Base-by-base conservation (phyloP, 2,797 vertebrate species). In the Hyperoplus immaculatus region DNA sequence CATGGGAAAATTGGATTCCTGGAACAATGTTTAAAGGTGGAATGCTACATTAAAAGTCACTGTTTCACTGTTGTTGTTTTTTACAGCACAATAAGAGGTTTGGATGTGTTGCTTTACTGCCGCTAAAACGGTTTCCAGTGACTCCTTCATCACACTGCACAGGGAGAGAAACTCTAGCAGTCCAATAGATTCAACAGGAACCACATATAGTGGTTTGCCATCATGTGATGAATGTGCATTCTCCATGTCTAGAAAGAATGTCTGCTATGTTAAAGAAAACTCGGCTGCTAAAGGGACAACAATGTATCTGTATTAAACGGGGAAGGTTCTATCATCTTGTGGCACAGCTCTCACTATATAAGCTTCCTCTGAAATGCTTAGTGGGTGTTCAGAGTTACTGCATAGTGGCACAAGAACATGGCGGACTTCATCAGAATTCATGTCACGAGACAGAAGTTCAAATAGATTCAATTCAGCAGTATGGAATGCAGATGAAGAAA, bases 161-260 rank as follows among this genome's bases (percentile, higher is more conserved):
- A 45, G 43, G 43, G 10, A 45, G 43, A 7, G 43, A 45, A 45
- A 45, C 43, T 45, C 10, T 7, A 45, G 43, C 43, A 45, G 43
- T 45, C 29, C 29, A 29, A 3, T 29, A 29, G 29, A 68, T 54
- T 55, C 16, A 0, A 47, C n/a, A 57, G 46, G 61, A 57, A 46
- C 49, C 58, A 43, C 58, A 43, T 38, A 29, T 36, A 0, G 8
- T 49, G 15, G 11, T 1, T 3, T 57, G 1, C 0, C 43, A 0
- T 57, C 51, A 38, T 66, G 56, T 79, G 76, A 0, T 49, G 50
- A 66, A 75, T 64, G 50, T 53, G 71, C 2, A 1, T 36, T 69
- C 13, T 77, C 4, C 0, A 9, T 69, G 9, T 68, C 29, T 21
- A 21, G 29, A n/a, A 36, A 64, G 15, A 57, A 54, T 61, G 9